Percentiles rank a stretch among this genome's conserved stretches.
Evolutionary conservation across 2,888 invertebrate species (phyloP).

Genomic region (Omphaloscelis lunosa): DNA sequence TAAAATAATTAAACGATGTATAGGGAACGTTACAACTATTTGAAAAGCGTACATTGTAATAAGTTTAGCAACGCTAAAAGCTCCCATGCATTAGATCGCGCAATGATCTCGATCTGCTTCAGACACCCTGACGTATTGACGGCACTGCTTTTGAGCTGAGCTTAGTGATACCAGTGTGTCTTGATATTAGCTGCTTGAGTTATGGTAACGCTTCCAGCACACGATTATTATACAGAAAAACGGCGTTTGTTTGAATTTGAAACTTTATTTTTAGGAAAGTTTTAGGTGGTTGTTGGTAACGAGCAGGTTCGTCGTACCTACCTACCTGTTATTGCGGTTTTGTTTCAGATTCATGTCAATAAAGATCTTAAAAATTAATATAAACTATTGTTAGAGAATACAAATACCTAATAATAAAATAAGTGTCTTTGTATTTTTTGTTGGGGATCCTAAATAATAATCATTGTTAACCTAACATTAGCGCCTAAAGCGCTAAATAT

Average conservation of each 20-base stretch:
- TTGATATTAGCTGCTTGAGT: conserved; percentile 6
- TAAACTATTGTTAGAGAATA: neutral
- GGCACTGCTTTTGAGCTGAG: conserved; percentile 6
- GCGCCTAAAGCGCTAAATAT: too few relatives aligned
- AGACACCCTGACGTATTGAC: conserved; percentile 1
- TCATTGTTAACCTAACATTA: too few relatives aligned
- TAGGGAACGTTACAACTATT: neutral
- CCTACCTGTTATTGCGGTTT: neutral
- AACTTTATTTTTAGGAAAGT: neutral
- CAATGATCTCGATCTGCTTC: neutral
- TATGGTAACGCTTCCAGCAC: conserved; percentile 11
- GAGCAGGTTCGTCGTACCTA: neutral
- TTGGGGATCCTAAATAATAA: too few relatives aligned
- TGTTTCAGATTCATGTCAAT: neutral
- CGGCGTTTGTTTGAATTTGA: conserved; percentile 3
- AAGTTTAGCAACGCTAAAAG: too few relatives aligned
- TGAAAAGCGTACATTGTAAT: neutral
- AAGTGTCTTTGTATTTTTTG: neutral
- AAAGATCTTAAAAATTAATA: neutral
- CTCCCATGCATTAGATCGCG: neutral
- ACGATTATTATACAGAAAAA: conserved; percentile 8
- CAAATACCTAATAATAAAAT: neutral
- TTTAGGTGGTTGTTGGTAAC: neutral
- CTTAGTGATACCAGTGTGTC: neutral
- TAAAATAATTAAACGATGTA: neutral